Conservation (phyloP, 2,113 vertebrate genomes). For the Ctenodactylus gundi region DNA sequence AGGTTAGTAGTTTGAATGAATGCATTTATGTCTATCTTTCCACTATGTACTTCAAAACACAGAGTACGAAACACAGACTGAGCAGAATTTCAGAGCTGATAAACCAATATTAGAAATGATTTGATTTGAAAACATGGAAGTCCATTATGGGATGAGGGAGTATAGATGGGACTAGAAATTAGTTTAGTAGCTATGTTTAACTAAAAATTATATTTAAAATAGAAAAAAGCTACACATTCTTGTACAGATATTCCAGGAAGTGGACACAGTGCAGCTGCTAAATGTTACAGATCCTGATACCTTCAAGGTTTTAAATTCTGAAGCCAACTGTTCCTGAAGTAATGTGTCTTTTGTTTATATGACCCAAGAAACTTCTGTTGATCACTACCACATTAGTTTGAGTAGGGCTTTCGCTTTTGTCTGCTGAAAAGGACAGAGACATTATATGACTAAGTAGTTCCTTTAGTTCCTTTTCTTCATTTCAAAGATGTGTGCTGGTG, state of each 20-base stretch:
- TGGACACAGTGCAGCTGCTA: slow-evolving; percentile 65
- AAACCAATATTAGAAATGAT: background rate
- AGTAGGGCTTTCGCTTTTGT: background rate
- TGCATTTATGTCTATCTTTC: background rate
- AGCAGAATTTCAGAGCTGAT: too few species aligned
- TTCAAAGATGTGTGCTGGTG: background rate
- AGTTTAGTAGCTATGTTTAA: background rate
- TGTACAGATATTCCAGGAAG: slow-evolving; percentile 56
- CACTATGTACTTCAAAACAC: background rate
- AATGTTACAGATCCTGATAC: background rate
- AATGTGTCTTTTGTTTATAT: background rate
- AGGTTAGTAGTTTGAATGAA: background rate
- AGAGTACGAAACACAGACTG: background rate
- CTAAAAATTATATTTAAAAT: slow-evolving; percentile 20
- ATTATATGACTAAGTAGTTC: background rate
- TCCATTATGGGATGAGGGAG: background rate
- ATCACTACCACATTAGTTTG: background rate
- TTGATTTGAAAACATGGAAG: background rate
- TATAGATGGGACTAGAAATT: background rate
- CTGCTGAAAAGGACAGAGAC: background rate
- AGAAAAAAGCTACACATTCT: background rate
- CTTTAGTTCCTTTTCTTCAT: background rate
- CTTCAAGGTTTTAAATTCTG: background rate
- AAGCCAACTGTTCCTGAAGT: background rate
- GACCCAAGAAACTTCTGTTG: background rate